These are phyloP conservation scores for Thera britannica DNA, from an alignment of 2,888 invertebrate species.

Conservation along the genomic window DNA sequence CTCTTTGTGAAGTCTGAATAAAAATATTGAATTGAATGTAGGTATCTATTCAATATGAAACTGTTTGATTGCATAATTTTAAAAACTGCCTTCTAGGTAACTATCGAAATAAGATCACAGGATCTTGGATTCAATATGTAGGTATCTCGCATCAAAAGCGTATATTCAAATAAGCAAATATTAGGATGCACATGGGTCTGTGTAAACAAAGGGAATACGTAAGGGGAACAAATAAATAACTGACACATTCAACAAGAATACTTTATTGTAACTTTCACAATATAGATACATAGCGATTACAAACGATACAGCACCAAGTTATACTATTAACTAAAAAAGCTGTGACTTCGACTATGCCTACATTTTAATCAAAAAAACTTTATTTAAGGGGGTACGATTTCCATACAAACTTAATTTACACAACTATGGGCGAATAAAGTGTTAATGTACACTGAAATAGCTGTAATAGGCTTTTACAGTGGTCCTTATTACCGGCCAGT, in stretches of 20 bases:
- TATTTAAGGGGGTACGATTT: too few species aligned
- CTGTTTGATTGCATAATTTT: background rate
- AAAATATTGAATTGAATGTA: too few species aligned
- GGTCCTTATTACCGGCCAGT: too few species aligned
- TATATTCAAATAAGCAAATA: background rate
- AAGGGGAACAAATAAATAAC: constrained; percentile 49
- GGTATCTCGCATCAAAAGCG: too few species aligned
- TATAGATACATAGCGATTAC: constrained; percentile 23
- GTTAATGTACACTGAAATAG: too few species aligned
- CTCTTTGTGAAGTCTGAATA: too few species aligned
- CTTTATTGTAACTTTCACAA: constrained; percentile 38
- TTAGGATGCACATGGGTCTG: constrained; percentile 53
- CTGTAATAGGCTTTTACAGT: too few species aligned
- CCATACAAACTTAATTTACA: too few species aligned
- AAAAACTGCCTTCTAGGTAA: background rate
- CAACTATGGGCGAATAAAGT: too few species aligned
- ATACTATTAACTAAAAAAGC: constrained; percentile 23
- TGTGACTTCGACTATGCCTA: constrained; percentile 8
- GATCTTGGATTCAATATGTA: too few species aligned
- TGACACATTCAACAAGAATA: constrained; percentile 37
- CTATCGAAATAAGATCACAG: too few species aligned
- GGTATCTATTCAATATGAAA: background rate
- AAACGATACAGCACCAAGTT: constrained; percentile 36
- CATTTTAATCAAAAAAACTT: constrained; percentile 21
- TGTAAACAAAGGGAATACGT: constrained; percentile 45